These are phyloP conservation scores for Perca flavescens DNA, from an alignment of 2,113 vertebrate species.

Conservation along the genomic window DNA sequence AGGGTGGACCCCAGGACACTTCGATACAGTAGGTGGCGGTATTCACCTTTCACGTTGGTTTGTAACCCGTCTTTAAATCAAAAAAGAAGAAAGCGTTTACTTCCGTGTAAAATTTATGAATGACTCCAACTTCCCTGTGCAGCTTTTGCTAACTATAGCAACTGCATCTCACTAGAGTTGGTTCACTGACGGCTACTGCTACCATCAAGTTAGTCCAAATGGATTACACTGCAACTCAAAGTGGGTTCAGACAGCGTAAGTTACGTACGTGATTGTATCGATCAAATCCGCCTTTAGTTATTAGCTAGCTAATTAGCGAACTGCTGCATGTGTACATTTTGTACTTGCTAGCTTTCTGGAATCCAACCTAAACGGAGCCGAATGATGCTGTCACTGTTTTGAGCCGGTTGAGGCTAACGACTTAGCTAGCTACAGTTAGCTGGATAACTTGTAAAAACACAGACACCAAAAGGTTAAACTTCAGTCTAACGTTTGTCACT, in stretches of 20 bases:
- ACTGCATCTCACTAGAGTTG: neutral
- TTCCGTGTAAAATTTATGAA: slow-evolving; percentile 67
- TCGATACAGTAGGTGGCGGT: slow-evolving; percentile 25
- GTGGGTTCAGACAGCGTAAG: slow-evolving; percentile 86
- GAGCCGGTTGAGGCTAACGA: neutral
- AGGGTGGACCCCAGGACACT: neutral
- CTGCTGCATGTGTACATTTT: neutral
- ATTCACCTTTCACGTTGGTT: neutral
- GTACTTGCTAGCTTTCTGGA: neutral
- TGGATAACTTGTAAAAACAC: neutral
- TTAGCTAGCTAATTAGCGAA: too few relatives aligned
- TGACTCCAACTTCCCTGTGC: slow-evolving; percentile 36
- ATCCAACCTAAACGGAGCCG: neutral
- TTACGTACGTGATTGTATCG: slow-evolving; percentile 75
- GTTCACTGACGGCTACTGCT: neutral
- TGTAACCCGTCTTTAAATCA: neutral
- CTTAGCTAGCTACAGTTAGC: neutral
- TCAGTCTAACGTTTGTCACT: neutral
- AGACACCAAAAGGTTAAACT: neutral
- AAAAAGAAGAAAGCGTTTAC: slow-evolving; percentile 13
- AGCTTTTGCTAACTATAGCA: slow-evolving; percentile 1
- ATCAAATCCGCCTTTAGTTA: neutral
- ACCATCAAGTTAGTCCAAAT: slow-evolving; percentile 44
- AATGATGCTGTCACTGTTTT: neutral
- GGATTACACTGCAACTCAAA: slow-evolving; percentile 78